Evolutionary conservation across 2,888 invertebrate genomes (phyloP), one percentile per base, ranked within the genome.

Genomic region (Pilophorus perplexus): DNA sequence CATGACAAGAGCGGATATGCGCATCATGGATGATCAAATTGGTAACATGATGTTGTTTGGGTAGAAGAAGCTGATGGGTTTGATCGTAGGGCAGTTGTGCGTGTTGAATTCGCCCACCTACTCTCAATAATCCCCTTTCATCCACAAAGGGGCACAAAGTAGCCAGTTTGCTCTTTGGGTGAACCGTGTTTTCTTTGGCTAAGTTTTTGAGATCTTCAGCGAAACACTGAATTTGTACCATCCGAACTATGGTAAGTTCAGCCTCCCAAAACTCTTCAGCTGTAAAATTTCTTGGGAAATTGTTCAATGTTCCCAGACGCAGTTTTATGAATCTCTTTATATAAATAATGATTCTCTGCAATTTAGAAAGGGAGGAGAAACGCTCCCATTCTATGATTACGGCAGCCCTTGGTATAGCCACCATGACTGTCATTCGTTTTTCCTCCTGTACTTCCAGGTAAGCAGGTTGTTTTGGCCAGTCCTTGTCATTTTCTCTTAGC

Each of bases 351-450:
- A 6, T 10, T 6, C 6, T 16, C 44, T 14, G n/a, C 6, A 8
- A 14, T 12, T 8, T 14, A 8, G 10, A 44, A 20, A 67, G 27
- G 18, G 20, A 67, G 1, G n/a, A 8, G n/a, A 3, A 66, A 59
- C 2, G 66, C 40, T 40, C 37, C 14, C 66, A 66, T 52, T 50
- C 54, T 60, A 3, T 59, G 22, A 1, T 22, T n/a, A n/a, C n/a
- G n/a, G n/a, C n/a, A n/a, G n/a, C n/a, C n/a, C n/a, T n/a, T n/a
- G n/a, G n/a, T n/a, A n/a, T n/a, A n/a, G n/a, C n/a, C n/a, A n/a
- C n/a, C n/a, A n/a, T n/a, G n/a, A n/a, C n/a, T n/a, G n/a, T n/a
- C n/a, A n/a, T n/a, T n/a, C n/a, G n/a, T n/a, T n/a, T n/a, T n/a
- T n/a, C n/a, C n/a, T n/a, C 16, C 25, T 60, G 22, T 16, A 52